These are phyloP conservation scores for Oligia latruncula DNA, from an alignment of 2,888 invertebrate genomes.

Conservation along the genomic window DNA sequence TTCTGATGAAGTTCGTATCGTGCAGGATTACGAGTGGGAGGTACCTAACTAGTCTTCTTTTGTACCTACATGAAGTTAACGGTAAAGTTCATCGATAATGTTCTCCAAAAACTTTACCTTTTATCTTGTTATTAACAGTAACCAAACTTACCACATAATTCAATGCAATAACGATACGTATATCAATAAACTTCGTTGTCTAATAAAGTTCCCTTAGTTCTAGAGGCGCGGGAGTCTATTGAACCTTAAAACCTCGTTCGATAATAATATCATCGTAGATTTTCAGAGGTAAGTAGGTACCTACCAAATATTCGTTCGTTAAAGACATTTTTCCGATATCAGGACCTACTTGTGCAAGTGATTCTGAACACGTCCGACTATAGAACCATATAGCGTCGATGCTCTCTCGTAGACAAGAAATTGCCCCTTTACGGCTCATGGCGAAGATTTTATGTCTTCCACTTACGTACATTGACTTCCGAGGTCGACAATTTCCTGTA, in stretches of 20 bases:
- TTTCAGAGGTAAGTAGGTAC: conserved; percentile 42
- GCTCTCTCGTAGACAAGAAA: conserved; percentile 83
- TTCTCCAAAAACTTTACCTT: background rate
- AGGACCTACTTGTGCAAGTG: conserved; percentile 64
- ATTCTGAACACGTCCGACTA: conserved; percentile 80
- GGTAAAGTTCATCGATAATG: background rate
- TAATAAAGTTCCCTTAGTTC: conserved; percentile 47
- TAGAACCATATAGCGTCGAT: conserved; percentile 77
- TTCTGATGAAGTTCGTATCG: background rate
- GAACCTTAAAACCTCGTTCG: conserved; percentile 34
- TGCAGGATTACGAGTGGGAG: background rate
- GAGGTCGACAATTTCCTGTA: conserved; percentile 79
- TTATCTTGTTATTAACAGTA: conserved; percentile 16
- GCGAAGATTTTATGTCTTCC: conserved; percentile 83
- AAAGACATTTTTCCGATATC: conserved; percentile 61
- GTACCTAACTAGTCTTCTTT: background rate
- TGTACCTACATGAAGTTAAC: background rate
- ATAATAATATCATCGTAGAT: conserved; percentile 56
- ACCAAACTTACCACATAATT: conserved; percentile 10
- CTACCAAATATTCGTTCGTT: conserved; percentile 59
- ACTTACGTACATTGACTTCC: conserved; percentile 84
- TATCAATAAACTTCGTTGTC: conserved; percentile 50
- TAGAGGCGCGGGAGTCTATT: conserved; percentile 34
- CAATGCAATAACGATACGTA: conserved; percentile 27
- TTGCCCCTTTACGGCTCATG: conserved; percentile 84